Conservation (phyloP, 2,113 vertebrate species). For the Semnornis frantzii region DNA sequence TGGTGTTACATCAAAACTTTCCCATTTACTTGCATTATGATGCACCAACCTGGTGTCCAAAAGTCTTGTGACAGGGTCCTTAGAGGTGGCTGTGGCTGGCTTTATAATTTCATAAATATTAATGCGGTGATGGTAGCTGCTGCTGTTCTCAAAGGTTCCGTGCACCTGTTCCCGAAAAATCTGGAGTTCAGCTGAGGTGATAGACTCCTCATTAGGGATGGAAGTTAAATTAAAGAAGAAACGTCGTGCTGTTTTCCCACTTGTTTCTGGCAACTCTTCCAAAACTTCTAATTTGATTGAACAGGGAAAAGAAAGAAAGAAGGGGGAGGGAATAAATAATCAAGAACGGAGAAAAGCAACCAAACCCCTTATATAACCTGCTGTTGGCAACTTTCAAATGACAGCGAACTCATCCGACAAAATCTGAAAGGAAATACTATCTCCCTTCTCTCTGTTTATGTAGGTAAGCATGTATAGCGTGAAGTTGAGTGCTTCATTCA, state of each 20-base stretch:
- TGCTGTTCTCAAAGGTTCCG: constrained; percentile 74
- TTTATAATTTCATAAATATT: constrained; percentile 98
- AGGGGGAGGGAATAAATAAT: neutral
- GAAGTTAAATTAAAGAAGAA: constrained; percentile 98
- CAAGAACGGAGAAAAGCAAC: constrained; percentile 31
- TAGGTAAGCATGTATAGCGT: neutral
- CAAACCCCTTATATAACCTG: neutral
- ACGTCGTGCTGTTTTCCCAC: constrained; percentile 89
- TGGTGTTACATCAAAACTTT: constrained; percentile 96
- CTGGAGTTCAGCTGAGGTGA: constrained; percentile 95
- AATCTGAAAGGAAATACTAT: neutral
- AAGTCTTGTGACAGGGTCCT: constrained; percentile 89
- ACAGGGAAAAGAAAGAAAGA: neutral
- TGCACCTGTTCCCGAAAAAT: constrained; percentile 93
- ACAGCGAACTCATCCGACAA: neutral
- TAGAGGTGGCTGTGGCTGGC: constrained; percentile 72
- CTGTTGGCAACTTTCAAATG: neutral
- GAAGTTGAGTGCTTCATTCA: constrained; percentile 17
- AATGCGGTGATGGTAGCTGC: constrained; percentile 89
- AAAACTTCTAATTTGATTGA: constrained; percentile 83
- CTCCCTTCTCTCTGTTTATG: neutral
- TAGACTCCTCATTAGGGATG: constrained; percentile 88
- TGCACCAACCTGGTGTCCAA: constrained; percentile 96
- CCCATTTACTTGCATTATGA: constrained; percentile 93
- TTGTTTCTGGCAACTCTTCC: constrained; percentile 89